Evolutionary conservation across 2,113 vertebrate species (phyloP).

Genomic region (Entosphenus tridentatus): DNA sequence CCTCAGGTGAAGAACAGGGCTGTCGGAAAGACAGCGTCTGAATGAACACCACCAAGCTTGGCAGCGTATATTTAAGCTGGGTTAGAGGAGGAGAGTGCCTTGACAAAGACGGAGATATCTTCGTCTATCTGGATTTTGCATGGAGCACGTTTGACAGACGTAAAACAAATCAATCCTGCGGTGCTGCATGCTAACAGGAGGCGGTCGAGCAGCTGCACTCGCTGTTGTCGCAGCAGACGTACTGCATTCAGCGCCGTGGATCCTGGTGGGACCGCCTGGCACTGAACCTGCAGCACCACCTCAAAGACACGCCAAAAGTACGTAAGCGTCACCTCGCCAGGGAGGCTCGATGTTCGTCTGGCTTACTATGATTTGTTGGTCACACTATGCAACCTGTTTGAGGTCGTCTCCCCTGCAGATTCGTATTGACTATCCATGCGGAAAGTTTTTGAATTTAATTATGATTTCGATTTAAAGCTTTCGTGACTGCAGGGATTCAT

Average conservation of each 20-base stretch:
- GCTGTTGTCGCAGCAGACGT: constrained; percentile 44
- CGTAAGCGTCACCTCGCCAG: neutral
- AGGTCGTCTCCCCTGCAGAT: neutral
- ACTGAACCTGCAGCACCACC: constrained; percentile 73
- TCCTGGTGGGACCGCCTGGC: constrained; percentile 88
- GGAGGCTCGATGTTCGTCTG: no score
- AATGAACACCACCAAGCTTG: no score
- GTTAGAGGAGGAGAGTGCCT: no score
- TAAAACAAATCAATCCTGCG: neutral
- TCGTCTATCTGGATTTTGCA: neutral
- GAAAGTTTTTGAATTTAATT: neutral
- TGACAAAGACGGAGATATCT: neutral
- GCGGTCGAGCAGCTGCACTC: constrained; percentile 39
- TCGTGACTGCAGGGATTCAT: no score
- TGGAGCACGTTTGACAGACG: neutral
- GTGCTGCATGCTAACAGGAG: constrained; percentile 26
- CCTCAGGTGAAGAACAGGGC: no score
- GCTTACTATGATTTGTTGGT: no score
- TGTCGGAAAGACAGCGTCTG: no score
- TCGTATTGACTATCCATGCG: neutral
- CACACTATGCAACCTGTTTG: neutral
- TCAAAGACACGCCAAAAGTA: constrained; percentile 46
- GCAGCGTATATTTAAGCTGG: no score
- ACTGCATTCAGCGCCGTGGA: constrained; percentile 61
- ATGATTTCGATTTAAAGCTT: no score